These are phyloP conservation scores for Parazoanthus atlanticus DNA, from an alignment of 92 coral and sea anemone species.

Conservation along the genomic window DNA sequence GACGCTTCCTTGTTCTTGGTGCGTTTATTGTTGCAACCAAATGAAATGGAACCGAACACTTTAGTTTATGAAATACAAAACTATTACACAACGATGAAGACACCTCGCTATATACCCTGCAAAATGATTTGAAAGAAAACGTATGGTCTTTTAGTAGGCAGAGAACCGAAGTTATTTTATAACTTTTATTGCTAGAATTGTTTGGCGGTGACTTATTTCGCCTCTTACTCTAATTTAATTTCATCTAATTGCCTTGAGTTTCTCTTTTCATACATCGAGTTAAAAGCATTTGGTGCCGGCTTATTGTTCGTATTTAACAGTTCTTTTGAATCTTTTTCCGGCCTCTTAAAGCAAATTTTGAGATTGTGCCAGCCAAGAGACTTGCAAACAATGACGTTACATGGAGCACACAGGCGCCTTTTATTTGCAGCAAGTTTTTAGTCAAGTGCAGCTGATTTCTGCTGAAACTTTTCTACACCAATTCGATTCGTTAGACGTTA, in stretches of 20 bases:
- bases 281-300: conserved; percentile 40
- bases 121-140: neutral
- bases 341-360: conserved; percentile 36
- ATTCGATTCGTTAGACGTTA: neutral
- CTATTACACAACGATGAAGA: neutral
- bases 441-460: neutral
- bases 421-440: neutral
- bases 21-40: neutral
- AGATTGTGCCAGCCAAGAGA: conserved; percentile 31
- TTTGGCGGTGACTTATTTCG: neutral
- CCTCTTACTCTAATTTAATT: conserved; percentile 23
- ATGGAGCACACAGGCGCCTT: neutral
- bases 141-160: neutral
- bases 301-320: conserved; percentile 30
- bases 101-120: neutral
- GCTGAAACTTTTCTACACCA: neutral
- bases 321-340: conserved; percentile 46
- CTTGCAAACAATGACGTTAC: neutral
- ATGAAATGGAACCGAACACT: conserved; percentile 2
- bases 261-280: conserved; percentile 17
- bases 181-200: neutral
- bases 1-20: neutral
- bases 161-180: neutral
- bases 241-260: conserved; percentile 30
- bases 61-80: neutral